Conservation (phyloP, 2,888 invertebrate species). For the Agrochola lota region DNA sequence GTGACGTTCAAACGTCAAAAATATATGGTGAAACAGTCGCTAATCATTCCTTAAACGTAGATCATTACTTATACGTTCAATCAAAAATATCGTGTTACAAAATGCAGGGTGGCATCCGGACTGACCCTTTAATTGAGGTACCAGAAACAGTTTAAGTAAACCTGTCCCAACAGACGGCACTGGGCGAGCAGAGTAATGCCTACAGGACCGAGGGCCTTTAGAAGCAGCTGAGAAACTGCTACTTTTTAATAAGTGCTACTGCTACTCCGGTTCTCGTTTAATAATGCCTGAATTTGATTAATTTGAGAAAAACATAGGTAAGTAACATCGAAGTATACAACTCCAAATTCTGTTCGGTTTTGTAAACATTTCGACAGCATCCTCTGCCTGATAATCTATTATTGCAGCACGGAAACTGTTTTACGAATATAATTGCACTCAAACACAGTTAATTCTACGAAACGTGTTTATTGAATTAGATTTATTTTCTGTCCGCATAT, state of each 20-base stretch:
- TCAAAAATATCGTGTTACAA: too few relatives aligned
- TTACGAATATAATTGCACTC: not conserved
- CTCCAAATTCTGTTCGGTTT: not conserved
- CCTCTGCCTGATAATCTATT: not conserved
- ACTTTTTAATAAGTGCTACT: not conserved
- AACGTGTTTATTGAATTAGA: not conserved
- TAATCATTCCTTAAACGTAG: too few relatives aligned
- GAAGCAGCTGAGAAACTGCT: not conserved
- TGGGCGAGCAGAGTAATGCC: not conserved
- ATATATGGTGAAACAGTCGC: too few relatives aligned
- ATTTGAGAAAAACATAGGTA: not conserved
- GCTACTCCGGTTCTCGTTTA: not conserved
- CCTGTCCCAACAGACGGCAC: too few relatives aligned
- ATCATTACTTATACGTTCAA: too few relatives aligned
- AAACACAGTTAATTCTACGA: constrained; percentile 2
- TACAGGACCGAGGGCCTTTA: not conserved
- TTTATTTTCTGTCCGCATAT: not conserved
- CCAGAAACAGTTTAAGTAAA: too few relatives aligned
- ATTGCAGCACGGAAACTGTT: constrained; percentile 21
- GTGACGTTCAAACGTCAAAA: too few relatives aligned
- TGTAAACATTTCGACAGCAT: constrained; percentile 7
- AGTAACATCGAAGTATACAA: not conserved
- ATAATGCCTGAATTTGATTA: too few relatives aligned
- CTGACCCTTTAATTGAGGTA: too few relatives aligned
- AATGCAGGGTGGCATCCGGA: too few relatives aligned